Percentiles rank a stretch among this genome's conserved stretches.
phyloP scores from a whole-genome alignment of 1,140 invertebrate species.

The Campodea augens region DNA sequence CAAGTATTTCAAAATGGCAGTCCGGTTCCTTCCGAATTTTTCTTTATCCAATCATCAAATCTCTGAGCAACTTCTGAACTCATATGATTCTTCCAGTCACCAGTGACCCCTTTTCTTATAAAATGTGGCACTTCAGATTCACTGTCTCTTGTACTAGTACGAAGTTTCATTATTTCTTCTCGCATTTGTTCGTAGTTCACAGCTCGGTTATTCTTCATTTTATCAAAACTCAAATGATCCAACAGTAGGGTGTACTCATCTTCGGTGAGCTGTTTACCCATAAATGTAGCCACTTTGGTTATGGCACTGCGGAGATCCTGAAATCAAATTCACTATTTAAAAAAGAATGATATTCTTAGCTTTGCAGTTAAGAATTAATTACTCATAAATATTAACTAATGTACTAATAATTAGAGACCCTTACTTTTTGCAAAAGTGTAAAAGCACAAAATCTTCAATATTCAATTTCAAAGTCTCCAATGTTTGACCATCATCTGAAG shows the following conservation, averaged over 20 bases:
- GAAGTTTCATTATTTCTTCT: slow-evolving; percentile 16
- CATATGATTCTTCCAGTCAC: too few relatives aligned
- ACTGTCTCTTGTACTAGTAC: background rate
- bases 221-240: slow-evolving; percentile 44
- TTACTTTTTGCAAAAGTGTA: too few relatives aligned
- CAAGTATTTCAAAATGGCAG: too few relatives aligned
- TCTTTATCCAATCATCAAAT: slow-evolving; percentile 36
- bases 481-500: too few relatives aligned
- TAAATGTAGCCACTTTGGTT: slow-evolving; percentile 33
- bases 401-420: too few relatives aligned
- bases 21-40: slow-evolving; percentile 23
- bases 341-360: too few relatives aligned
- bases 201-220: slow-evolving; percentile 44
- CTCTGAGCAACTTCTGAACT: slow-evolving; percentile 34
- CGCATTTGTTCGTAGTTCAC: slow-evolving; percentile 38
- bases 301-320: slow-evolving; percentile 34
- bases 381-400: too few relatives aligned
- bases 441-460: too few relatives aligned
- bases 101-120: slow-evolving; percentile 36
- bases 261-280: slow-evolving; percentile 31
- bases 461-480: too few relatives aligned
- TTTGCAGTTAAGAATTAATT: too few relatives aligned
- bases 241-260: slow-evolving; percentile 32
- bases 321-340: too few relatives aligned
- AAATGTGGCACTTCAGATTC: slow-evolving; percentile 27